Base-by-base conservation (phyloP, 1,140 invertebrate genomes). In the Drosophila sechellia region DNA sequence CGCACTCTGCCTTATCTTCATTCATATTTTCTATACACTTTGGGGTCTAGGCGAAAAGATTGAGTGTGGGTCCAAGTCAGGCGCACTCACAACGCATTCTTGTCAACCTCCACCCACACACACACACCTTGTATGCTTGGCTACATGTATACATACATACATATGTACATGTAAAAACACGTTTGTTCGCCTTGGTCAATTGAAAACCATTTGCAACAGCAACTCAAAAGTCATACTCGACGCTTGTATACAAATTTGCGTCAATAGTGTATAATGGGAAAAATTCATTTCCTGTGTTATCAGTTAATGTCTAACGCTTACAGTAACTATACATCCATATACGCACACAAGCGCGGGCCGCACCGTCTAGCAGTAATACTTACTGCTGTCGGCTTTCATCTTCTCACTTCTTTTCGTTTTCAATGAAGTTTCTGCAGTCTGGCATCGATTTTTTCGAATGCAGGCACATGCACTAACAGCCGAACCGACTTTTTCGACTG, bases 11-110 rank as follows among this genome's bases (percentile, higher is more conserved):
- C 63, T 37, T 66, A 76, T 80, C 81, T 87, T 86, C 81, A 86
- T 86, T 86, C 83, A 86, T 86, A 86, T 86, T 86, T 86, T 86
- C 83, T 86, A 86, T 85, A 86, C 81, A 86, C 83, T 78, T 71
- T 75, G 69, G 39, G 63, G 63, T 78, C 1, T 22, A 22, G 20
- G 20, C 20, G 20, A 87, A 61, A 68, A 81, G 83, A 78, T 77
- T 49, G 25, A 49, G 46, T 50, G 15, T 35, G 15, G 20, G 49
- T 52, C 17, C 61, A 56, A 56, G 77, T 81, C 74, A 84, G 80
- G 75, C 80, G 76, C 80, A 84, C 72, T 81, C 74, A 83, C 39
- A 73, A 49, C 64, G 25, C 25, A 20, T 58, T 66, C 13, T 31
- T 34, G 59, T 43, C 55, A 34, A 43, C 64, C 59, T 52, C 43